A percentile compares a stretch with the other conserved stretches of the same genome.
Evolutionary conservation across 2,888 invertebrate species (phyloP).

Genomic region (Octodonta nipae): DNA sequence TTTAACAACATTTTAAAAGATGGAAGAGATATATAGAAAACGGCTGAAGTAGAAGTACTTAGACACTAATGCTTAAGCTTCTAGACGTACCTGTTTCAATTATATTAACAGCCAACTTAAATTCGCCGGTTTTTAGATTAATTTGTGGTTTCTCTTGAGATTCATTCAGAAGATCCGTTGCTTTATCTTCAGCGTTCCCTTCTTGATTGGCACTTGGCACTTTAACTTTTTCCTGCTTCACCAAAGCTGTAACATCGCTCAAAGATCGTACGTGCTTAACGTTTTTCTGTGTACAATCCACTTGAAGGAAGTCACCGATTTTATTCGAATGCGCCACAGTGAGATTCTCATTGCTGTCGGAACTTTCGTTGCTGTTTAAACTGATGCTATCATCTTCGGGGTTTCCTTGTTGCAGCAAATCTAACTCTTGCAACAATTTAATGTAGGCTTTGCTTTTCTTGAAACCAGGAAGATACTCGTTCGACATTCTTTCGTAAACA

Average conservation of each 20-base stretch:
- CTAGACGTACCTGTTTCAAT: slow-evolving; percentile 53
- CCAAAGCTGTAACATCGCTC: slow-evolving; percentile 30
- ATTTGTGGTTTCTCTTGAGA: slow-evolving; percentile 17
- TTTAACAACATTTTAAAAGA: too few species aligned
- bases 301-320: slow-evolving; percentile 15
- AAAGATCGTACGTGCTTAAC: slow-evolving; percentile 32
- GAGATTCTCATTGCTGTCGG: slow-evolving; percentile 26
- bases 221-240: slow-evolving; percentile 10
- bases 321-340: slow-evolving; percentile 3
- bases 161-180: slow-evolving; percentile 12
- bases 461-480: slow-evolving; percentile 52
- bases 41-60: too few species aligned
- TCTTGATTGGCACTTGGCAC: slow-evolving; percentile 12
- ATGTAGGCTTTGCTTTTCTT: slow-evolving; percentile 52
- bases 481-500: slow-evolving; percentile 48
- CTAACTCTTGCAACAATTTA: slow-evolving; percentile 58
- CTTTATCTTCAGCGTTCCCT: slow-evolving; percentile 4
- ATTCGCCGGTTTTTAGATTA: slow-evolving; percentile 29
- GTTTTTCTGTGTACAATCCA: slow-evolving; percentile 21
- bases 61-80: too few species aligned
- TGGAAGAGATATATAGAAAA: too few species aligned
- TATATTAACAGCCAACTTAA: slow-evolving; percentile 43
- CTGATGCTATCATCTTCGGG: slow-evolving; percentile 46
- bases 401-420: slow-evolving; percentile 45
- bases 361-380: slow-evolving; percentile 41